Evolutionary conservation across 1,140 invertebrate species (phyloP).

Genomic region (Bradynema listronoti): DNA sequence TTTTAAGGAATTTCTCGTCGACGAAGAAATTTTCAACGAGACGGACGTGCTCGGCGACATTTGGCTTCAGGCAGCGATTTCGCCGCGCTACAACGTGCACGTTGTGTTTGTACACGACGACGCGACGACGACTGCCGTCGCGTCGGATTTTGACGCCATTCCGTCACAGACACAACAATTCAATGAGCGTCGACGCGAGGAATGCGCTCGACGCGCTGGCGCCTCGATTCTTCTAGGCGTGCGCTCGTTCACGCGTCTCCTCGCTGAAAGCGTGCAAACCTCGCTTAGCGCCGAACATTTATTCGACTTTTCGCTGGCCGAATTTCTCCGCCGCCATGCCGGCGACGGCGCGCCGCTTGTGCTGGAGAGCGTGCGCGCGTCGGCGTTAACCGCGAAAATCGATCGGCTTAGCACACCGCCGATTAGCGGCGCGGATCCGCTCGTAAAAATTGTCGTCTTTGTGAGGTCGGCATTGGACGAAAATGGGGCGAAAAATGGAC

Average conservation of each 20-base stretch:
- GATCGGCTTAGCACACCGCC: constrained; percentile 27
- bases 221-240: not conserved
- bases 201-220: not conserved
- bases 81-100: constrained; percentile 31
- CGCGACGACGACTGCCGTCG: not conserved
- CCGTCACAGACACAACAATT: not conserved
- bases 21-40: too few species aligned
- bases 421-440: constrained; percentile 17
- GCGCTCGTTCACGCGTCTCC: not conserved
- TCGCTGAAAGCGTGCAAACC: constrained; percentile 5
- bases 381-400: constrained; percentile 33
- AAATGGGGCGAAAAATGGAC: not conserved
- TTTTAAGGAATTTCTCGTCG: too few species aligned
- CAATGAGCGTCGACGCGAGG: too few species aligned
- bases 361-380: constrained; percentile 20
- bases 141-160: not conserved
- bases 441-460: constrained; percentile 34
- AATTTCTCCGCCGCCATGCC: constrained; percentile 14
- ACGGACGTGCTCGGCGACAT: too few species aligned
- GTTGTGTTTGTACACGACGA: constrained; percentile 35
- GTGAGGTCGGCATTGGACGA: not conserved
- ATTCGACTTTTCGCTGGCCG: constrained; percentile 25
- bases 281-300: constrained; percentile 23
- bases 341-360: not conserved
- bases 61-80: constrained; percentile 30